Evolutionary conservation across 2,888 invertebrate species (phyloP), one percentile per base, ranked within the genome.

Genomic region (Morpho achilles): DNA sequence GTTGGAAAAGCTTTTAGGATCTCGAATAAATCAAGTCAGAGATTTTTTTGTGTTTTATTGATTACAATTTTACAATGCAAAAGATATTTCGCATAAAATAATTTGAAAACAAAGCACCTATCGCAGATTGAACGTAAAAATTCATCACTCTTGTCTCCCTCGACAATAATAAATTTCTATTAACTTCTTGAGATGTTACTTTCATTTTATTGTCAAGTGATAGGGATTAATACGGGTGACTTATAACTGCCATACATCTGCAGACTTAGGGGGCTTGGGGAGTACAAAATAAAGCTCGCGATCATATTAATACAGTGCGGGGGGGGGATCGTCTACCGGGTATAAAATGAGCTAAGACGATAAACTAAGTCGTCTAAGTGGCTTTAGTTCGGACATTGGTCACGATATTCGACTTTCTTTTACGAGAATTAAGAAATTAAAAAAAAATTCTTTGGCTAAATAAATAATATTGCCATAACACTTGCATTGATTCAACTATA

Each of bases 191-290:
- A 80, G 83, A 86, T 80, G 86, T 84, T 76, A 82, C 85, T 84
- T 87, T 80, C 75, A 86, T 85, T 87, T 87, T 85, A 82, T 87
- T 91, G 80, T 84, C 82, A 78, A 89, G 84, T 84, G 86, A 86
- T 87, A 87, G 82, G 83, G 91, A 88, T 89, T 91, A 91, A 84
- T 89, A 86, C 80, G 74, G 81, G 75, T 88, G 87, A 89, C 91
- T 91, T 87, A 91, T 90, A 84, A 89, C 87, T 82, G 89, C 80
- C 81, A 91, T 92, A 85, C 82, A 87, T 91, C 83, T 83, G 76
- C 80, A 79, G 84, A 82, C 82, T 79, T 75, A 67, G 73, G 75
- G 79, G 75, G 75, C 64, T 68, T 69, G 76, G 79, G 79, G 77
- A 78, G 81, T 83, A 82, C 84, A 85, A 87, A 90, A 84, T 88